phyloP scores from a whole-genome alignment of 2,888 invertebrate species.

The Serripes groenlandicus region DNA sequence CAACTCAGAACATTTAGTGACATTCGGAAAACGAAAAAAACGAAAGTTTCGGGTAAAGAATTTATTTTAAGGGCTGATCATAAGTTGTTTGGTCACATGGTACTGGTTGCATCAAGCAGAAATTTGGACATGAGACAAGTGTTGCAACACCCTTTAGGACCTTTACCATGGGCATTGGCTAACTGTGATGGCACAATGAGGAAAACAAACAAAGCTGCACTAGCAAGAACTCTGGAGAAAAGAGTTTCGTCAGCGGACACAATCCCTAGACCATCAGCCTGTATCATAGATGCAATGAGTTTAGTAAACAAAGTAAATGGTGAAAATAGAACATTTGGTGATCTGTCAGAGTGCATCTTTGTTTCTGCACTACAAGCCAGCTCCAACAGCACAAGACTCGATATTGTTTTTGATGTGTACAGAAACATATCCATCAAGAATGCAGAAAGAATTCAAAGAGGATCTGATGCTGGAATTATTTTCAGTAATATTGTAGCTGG shows the following conservation, averaged over 20 bases:
- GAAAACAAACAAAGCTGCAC: too few species aligned
- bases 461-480: background rate
- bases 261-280: too few species aligned
- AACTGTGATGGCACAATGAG: too few species aligned
- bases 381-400: background rate
- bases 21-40: slow-evolving; percentile 22
- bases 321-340: background rate
- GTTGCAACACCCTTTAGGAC: background rate
- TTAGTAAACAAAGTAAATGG: background rate
- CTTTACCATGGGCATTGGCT: too few species aligned
- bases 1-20: slow-evolving; percentile 38
- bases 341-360: background rate
- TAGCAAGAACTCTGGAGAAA: too few species aligned
- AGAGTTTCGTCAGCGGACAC: too few species aligned
- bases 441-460: too few species aligned
- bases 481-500: background rate
- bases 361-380: background rate
- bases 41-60: slow-evolving; percentile 6
- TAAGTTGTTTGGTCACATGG: slow-evolving; percentile 44
- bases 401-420: too few species aligned
- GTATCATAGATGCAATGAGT: too few species aligned
- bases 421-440: too few species aligned
- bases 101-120: slow-evolving; percentile 43
- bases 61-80: slow-evolving; percentile 52
- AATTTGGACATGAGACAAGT: slow-evolving; percentile 30